Base-by-base conservation (phyloP, 2,888 invertebrate species). In the Aradus depressus region DNA sequence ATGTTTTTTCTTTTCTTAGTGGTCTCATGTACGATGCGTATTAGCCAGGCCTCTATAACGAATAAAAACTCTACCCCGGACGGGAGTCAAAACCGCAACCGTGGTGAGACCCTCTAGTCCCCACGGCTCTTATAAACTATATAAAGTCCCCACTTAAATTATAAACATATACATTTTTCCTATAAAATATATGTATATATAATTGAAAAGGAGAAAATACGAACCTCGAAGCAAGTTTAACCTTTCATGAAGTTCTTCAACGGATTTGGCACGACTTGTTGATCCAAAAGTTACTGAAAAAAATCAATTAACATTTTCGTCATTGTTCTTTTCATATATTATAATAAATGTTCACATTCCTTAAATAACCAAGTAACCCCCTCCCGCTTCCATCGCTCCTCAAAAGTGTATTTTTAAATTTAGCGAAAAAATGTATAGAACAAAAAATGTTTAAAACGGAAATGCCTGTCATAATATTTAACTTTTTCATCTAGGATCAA, bases 191-290 rank as follows among this genome's bases (percentile, higher is more conserved):
- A 35, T 35, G 16, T 35, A 35, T 35, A 35, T 8, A 8, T 8
- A 8, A 14, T 35, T 35, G n/a, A 39, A 10, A 39, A 4, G 5
- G 10, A 39, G 4, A 6, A 18, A 26, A 35, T 28, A 39, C 2
- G 12, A 34, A 57, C 76, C 74, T 63, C 76, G 79, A 0, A 82
- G 67, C 63, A 75, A 75, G 54, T 76, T 71, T 6, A 83, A 66
- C 60, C 77, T 75, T 52, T 77, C 72, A 61, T 81, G 76, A 31
- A 83, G 67, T 62, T 82, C 82, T 45, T 75, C 69, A 55, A 81
- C 75, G 43, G 74, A 79, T 51, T 71, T 70, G 3, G 53, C 56
- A 41, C 56, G 39, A 14, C 45, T 51, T 25, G 62, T 61, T 37
- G 56, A 57, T 2, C 58, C 63, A 50, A 58, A 47, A 21, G 48